phyloP scores from a whole-genome alignment of 2,888 invertebrate genomes.

The Leucoptera coffeella region DNA sequence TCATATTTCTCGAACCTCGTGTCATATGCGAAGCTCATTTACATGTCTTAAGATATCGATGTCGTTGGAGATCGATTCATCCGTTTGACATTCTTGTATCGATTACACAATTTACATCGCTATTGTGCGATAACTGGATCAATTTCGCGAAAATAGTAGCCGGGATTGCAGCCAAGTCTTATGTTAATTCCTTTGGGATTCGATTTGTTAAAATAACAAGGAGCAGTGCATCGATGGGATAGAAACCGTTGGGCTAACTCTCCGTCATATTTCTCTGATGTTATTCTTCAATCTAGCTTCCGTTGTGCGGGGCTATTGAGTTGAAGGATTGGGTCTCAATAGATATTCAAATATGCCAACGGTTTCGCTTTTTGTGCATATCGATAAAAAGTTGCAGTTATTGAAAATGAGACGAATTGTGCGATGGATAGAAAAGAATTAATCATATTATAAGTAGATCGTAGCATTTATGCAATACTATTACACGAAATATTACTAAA shows the following conservation, averaged over 20 bases:
- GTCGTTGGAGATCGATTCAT: too few relatives aligned
- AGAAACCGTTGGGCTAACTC: too few relatives aligned
- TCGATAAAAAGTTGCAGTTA: not conserved
- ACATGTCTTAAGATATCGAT: too few relatives aligned
- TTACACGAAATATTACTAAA: too few relatives aligned
- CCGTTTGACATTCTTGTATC: slow-evolving; percentile 16
- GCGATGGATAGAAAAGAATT: slow-evolving; percentile 32
- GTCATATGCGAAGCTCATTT: too few relatives aligned
- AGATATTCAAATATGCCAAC: not conserved
- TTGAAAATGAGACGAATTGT: slow-evolving; percentile 23
- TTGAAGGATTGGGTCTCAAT: slow-evolving; percentile 11
- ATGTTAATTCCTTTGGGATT: slow-evolving; percentile 34
- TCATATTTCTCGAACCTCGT: slow-evolving; percentile 26
- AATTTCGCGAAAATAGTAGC: too few relatives aligned
- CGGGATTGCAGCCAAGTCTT: slow-evolving; percentile 30
- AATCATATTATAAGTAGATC: slow-evolving; percentile 44
- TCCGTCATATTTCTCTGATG: too few relatives aligned
- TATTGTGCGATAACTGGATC: slow-evolving; percentile 32
- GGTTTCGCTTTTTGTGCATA: not conserved
- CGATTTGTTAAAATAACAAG: slow-evolving; percentile 13
- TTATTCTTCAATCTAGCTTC: slow-evolving; percentile 34
- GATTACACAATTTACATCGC: slow-evolving; percentile 37
- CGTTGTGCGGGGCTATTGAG: slow-evolving; percentile 32
- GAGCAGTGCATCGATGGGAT: too few relatives aligned
- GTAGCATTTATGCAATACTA: too few relatives aligned